Base-by-base conservation (phyloP, 2,888 invertebrate genomes). In the Falcaria lacertinaria region DNA sequence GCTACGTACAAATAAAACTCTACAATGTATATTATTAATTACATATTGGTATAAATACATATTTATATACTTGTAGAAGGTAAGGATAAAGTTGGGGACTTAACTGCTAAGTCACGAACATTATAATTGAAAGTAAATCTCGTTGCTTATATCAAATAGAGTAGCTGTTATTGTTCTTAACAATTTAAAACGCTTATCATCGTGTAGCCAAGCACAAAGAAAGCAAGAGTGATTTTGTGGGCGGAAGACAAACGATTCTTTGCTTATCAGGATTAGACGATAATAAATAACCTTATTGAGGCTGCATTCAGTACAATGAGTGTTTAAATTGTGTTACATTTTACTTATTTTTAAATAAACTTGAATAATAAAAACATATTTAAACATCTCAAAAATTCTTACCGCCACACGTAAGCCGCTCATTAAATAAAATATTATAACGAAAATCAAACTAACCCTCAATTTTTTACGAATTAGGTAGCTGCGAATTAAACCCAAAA, bases 51-150 rank as follows among this genome's bases (percentile, higher is more conserved):
- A 15, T 1, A n/a, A n/a, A n/a, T n/a, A n/a, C n/a, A n/a, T 3
- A 8, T 39, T 39, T 33, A 37, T 41, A 41, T 15, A 15, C 8
- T 4, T 34, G 16, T 6, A 16, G 15, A 15, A 15, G 15, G 15
- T 16, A 15, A 15, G 15, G 6, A 11, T 14, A 34, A 11, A 35
- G 11, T 35, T 1, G 16, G n/a, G n/a, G n/a, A n/a, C n/a, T n/a
- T 19, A 52, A 42, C 16, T 52, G 59, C 58, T 42, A 37, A 48
- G 55, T 69, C 71, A 72, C 64, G 51, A 45, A 57, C 53, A 28
- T 48, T 41, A 46, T 62, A 64, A 74, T 71, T 64, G 69, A 71
- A 71, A 69, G 68, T 66, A 65, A 70, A 64, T 64, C 62, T 60
- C 54, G 50, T 60, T 44, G 48, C 43, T 58, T 52, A 57, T 56